Conservation (phyloP, 2,888 invertebrate genomes). For the Clistopyga incitator region DNA sequence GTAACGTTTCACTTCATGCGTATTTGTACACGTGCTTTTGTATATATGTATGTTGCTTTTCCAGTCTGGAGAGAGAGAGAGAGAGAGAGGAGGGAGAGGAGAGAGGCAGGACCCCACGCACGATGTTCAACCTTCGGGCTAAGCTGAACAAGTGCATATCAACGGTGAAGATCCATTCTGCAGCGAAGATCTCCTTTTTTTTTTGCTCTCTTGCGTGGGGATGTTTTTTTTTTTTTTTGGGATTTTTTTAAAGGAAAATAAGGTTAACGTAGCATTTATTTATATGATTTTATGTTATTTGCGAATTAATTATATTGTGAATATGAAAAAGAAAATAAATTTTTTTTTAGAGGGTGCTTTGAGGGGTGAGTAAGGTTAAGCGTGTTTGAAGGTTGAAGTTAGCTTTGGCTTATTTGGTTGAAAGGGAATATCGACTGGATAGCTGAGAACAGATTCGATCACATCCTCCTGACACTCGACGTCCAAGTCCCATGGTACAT, state of each 20-base stretch:
- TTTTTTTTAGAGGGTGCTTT: too few relatives aligned
- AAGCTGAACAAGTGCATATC: conserved; percentile 58
- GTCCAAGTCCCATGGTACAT: conserved; percentile 11
- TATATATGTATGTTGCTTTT: neutral
- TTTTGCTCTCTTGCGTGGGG: conserved; percentile 27
- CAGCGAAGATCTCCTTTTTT: conserved; percentile 39
- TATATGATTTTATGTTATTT: too few relatives aligned
- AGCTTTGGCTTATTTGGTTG: neutral
- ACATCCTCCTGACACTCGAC: neutral
- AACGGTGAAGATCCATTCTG: conserved; percentile 56
- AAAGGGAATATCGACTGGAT: neutral
- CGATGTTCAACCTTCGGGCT: conserved; percentile 60
- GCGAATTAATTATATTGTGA: too few relatives aligned
- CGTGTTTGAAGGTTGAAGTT: too few relatives aligned
- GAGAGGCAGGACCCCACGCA: conserved; percentile 61
- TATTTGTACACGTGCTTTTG: neutral
- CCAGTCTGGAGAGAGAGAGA: conserved; percentile 18
- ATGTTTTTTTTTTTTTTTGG: too few relatives aligned
- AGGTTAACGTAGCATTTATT: too few relatives aligned
- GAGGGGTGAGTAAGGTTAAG: too few relatives aligned
- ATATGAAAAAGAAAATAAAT: too few relatives aligned
- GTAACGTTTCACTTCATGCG: conserved; percentile 9
- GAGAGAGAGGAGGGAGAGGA: neutral
- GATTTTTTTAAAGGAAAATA: conserved; percentile 39
- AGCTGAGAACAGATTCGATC: neutral